A percentile compares a stretch with the other conserved stretches of the same genome.
Evolutionary conservation across 1,140 invertebrate genomes (phyloP).

Genomic region (Drosophila sechellia): DNA sequence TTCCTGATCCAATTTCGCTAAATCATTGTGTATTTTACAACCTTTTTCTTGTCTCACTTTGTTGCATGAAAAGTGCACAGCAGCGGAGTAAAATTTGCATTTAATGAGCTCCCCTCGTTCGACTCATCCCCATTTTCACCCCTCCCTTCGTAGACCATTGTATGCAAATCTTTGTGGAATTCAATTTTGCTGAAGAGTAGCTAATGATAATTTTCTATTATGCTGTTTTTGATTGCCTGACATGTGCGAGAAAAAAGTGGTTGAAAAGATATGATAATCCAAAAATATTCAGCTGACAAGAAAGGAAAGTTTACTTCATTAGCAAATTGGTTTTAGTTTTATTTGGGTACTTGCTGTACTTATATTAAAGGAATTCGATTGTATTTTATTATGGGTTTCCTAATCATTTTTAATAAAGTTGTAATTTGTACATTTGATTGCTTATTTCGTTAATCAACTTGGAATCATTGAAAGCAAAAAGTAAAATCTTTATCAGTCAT

Average conservation of each 20-base stretch:
- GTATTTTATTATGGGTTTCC: neutral
- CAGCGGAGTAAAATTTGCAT: constrained; percentile 62
- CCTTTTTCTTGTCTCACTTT: constrained; percentile 16
- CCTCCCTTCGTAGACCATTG: constrained; percentile 41
- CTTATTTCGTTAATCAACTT: too few species aligned
- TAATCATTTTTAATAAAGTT: neutral
- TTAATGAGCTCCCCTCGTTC: constrained; percentile 60
- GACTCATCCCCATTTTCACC: constrained; percentile 16
- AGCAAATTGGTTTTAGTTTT: constrained; percentile 8
- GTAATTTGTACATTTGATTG: neutral
- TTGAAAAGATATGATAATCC: constrained; percentile 39
- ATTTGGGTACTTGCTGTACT: neutral
- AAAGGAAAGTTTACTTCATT: constrained; percentile 49
- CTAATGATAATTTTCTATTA: constrained; percentile 65
- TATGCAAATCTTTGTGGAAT: constrained; percentile 74
- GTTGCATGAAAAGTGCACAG: constrained; percentile 34
- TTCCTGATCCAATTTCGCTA: constrained; percentile 59
- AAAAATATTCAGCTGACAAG: constrained; percentile 33
- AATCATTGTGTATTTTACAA: constrained; percentile 39
- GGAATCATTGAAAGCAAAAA: too few species aligned
- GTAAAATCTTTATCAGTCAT: constrained; percentile 46
- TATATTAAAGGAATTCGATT: neutral
- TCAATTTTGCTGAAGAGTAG: constrained; percentile 57
- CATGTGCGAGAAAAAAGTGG: constrained; percentile 48
- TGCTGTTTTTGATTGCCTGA: constrained; percentile 19